phyloP scores from a whole-genome alignment of 2,797 vertebrate genomes.

The Hyperoplus immaculatus region DNA sequence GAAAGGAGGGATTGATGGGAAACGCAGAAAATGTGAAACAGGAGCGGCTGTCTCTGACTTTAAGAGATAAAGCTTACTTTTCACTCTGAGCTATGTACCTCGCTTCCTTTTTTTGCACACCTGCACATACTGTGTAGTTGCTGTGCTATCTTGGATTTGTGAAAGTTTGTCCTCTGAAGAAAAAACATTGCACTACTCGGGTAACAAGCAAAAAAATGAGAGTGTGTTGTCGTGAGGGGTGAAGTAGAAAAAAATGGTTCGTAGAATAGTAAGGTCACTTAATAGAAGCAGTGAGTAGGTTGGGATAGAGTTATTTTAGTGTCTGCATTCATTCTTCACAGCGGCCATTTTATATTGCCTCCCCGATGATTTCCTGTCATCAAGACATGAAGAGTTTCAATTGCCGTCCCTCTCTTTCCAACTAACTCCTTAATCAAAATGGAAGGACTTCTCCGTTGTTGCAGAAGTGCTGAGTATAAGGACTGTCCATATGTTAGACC shows the following conservation, averaged over 20 bases:
- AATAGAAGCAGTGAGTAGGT: neutral
- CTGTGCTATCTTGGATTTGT: constrained; percentile 48
- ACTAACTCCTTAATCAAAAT: constrained; percentile 17
- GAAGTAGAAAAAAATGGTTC: constrained; percentile 9
- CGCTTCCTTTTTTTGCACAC: constrained; percentile 49
- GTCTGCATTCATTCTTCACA: constrained; percentile 24
- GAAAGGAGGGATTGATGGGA: constrained; percentile 44
- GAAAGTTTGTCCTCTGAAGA: constrained; percentile 56
- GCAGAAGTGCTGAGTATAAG: neutral
- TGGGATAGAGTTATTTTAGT: neutral
- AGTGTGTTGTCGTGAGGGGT: constrained; percentile 2
- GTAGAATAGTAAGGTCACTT: constrained; percentile 20
- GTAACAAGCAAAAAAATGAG: constrained; percentile 18
- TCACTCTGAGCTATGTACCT: constrained; percentile 21
- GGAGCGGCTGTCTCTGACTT: constrained; percentile 46
- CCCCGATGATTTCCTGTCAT: constrained; percentile 39
- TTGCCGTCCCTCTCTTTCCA: neutral
- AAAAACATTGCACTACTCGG: constrained; percentile 9
- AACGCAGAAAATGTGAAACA: constrained; percentile 44
- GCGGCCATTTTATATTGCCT: constrained; percentile 24
- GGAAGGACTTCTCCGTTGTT: neutral
- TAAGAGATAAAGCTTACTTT: constrained; percentile 34
- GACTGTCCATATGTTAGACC: neutral
- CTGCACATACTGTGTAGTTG: constrained; percentile 9
- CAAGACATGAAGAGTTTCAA: constrained; percentile 19